These are phyloP conservation scores for Pocota personata DNA, from an alignment of 2,888 invertebrate species.

Conservation along the genomic window DNA sequence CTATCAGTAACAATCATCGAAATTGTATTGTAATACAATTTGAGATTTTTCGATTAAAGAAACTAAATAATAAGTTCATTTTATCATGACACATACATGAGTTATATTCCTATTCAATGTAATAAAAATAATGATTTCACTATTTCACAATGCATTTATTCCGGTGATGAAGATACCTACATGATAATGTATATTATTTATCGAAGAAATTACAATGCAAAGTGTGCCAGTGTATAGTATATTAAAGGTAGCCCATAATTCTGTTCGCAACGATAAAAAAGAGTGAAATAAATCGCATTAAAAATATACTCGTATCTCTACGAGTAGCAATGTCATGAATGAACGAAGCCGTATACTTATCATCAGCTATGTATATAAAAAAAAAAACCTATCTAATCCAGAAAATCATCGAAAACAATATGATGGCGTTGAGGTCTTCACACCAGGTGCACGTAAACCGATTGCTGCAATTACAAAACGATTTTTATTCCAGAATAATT, in stretches of 20 bases:
- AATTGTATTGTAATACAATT: not conserved
- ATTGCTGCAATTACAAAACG: conserved; percentile 14
- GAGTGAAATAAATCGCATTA: not conserved
- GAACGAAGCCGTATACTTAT: not conserved
- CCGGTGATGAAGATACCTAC: not conserved
- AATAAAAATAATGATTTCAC: not conserved
- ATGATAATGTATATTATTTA: not conserved
- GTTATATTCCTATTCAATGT: no score
- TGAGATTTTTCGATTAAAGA: no score
- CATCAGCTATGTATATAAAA: not conserved
- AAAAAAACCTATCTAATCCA: not conserved
- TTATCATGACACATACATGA: no score
- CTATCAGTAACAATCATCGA: not conserved
- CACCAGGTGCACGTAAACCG: conserved; percentile 12
- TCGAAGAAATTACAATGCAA: not conserved
- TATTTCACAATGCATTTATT: not conserved
- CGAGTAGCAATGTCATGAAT: not conserved
- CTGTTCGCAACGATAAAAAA: not conserved
- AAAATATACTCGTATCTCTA: not conserved
- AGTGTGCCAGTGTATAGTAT: not conserved
- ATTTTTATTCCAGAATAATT: not conserved
- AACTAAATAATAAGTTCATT: not conserved
- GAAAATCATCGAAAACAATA: conserved; percentile 1
- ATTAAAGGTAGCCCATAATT: not conserved
- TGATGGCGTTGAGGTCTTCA: not conserved